These are phyloP conservation scores for Glaucomys volans DNA, from an alignment of 2,113 vertebrate genomes.

Conservation along the genomic window DNA sequence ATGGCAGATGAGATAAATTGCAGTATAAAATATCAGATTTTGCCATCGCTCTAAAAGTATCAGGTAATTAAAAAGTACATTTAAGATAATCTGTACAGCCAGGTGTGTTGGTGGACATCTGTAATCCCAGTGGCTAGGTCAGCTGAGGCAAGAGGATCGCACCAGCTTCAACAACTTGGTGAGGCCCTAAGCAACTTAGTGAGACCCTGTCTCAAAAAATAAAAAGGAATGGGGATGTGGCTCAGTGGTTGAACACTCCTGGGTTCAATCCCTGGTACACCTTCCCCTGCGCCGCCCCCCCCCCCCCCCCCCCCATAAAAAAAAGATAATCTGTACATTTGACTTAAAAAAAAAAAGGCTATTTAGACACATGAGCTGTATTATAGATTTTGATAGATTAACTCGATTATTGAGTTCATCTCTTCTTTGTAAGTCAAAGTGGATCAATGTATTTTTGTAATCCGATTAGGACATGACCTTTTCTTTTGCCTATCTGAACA, in stretches of 20 bases:
- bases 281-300: too few species aligned
- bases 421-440: conserved; percentile 15
- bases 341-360: not conserved
- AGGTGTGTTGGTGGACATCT: too few species aligned
- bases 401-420: not conserved
- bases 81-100: not conserved
- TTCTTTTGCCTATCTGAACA: conserved; percentile 19
- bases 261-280: too few species aligned
- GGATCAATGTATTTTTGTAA: not conserved
- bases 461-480: not conserved
- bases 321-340: not conserved
- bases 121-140: not conserved
- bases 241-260: too few species aligned
- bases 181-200: too few species aligned
- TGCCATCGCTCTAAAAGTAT: not conserved
- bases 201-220: too few species aligned
- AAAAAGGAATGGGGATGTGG: too few species aligned
- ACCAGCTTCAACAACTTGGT: too few species aligned
- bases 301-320: too few species aligned
- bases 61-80: not conserved
- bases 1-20: not conserved
- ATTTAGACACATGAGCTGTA: not conserved
- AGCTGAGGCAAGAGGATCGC: not conserved
- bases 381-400: conserved; percentile 20
- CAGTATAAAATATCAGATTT: not conserved